A percentile compares a stretch with the other conserved stretches of the same genome.
Evolutionary conservation across 2,797 vertebrate genomes (phyloP).

Genomic region (Poecilia velifera): DNA sequence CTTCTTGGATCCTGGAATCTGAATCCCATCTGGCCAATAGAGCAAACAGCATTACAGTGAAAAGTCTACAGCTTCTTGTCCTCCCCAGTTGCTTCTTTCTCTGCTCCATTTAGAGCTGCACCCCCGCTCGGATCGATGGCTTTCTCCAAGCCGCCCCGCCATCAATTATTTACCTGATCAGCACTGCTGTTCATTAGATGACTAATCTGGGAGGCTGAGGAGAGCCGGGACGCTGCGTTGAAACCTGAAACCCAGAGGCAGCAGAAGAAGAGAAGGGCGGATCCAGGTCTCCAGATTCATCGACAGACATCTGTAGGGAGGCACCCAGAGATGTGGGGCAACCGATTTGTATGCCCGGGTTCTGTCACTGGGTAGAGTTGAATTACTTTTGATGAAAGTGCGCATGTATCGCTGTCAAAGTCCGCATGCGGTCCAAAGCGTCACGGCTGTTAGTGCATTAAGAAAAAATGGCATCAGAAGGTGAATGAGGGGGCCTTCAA

Average conservation of each 20-base stretch:
- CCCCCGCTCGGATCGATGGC: constrained; percentile 67
- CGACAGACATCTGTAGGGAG: constrained; percentile 44
- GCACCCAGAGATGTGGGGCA: constrained; percentile 63
- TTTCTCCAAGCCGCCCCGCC: constrained; percentile 61
- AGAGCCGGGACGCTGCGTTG: constrained; percentile 69
- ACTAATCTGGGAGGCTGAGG: constrained; percentile 74
- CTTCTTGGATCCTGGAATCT: constrained; percentile 1
- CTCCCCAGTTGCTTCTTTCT: constrained; percentile 62
- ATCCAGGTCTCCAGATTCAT: constrained; percentile 52
- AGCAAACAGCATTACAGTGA: constrained; percentile 34
- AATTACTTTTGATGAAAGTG: constrained; percentile 64
- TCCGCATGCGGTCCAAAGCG: constrained; percentile 45
- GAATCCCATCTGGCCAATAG: constrained; percentile 13
- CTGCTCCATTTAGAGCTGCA: constrained; percentile 71
- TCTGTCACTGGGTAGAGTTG: constrained; percentile 63
- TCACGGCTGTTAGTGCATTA: constrained; percentile 58
- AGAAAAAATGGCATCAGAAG: constrained; percentile 40
- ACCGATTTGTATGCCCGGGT: constrained; percentile 68
- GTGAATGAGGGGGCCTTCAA: constrained; percentile 11
- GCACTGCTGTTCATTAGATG: constrained; percentile 79
- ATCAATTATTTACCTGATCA: constrained; percentile 82
- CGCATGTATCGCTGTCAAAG: constrained; percentile 41
- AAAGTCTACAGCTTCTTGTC: constrained; percentile 48
- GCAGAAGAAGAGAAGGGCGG: constrained; percentile 50
- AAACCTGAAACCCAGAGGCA: constrained; percentile 70